Evolutionary conservation across 1,140 invertebrate species (phyloP).

Genomic region (Hestina assimilis): DNA sequence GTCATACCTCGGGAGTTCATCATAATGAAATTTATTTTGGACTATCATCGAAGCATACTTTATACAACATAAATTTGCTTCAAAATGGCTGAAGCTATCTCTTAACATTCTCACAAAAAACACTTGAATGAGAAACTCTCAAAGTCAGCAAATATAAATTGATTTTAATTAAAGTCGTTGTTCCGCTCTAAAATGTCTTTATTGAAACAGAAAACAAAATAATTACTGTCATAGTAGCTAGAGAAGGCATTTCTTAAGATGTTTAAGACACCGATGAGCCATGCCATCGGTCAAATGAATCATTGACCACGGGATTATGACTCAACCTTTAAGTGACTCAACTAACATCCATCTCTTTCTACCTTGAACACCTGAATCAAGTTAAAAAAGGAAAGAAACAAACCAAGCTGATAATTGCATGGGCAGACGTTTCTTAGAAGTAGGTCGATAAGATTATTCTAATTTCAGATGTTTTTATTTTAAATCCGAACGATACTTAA

Average conservation of each 20-base stretch:
- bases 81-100: too few species aligned
- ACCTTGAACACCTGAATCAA: not conserved
- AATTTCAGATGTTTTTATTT: slow-evolving; percentile 16
- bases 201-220: not conserved
- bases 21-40: too few species aligned
- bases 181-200: not conserved
- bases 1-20: too few species aligned
- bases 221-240: not conserved
- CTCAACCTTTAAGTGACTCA: slow-evolving; percentile 19
- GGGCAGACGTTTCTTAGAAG: slow-evolving; percentile 20
- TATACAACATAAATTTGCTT: too few species aligned
- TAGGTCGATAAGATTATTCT: slow-evolving; percentile 21
- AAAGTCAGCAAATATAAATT: too few species aligned
- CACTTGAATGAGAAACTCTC: too few species aligned
- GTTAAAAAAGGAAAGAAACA: slow-evolving; percentile 13
- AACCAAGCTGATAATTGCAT: slow-evolving; percentile 8
- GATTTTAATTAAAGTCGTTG: too few species aligned
- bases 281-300: slow-evolving; percentile 10
- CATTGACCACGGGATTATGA: slow-evolving; percentile 14
- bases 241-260: not conserved
- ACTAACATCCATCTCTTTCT: slow-evolving; percentile 9
- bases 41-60: too few species aligned
- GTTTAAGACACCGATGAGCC: slow-evolving; percentile 2
- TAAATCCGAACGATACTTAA: slow-evolving; percentile 4
- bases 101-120: too few species aligned